phyloP scores from a whole-genome alignment of 2,113 vertebrate genomes.

The Microcebus murinus region DNA sequence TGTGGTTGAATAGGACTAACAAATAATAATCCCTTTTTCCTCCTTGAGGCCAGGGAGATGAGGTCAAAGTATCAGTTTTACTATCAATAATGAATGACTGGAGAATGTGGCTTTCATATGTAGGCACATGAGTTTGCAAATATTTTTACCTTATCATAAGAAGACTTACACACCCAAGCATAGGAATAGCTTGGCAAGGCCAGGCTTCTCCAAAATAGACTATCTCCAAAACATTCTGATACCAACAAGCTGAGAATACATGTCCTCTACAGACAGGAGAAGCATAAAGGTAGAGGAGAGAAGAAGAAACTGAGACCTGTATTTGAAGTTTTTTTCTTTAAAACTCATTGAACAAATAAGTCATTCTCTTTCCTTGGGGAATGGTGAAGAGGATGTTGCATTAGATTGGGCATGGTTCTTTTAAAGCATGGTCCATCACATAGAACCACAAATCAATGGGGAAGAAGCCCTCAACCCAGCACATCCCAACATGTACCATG shows the following conservation, averaged over 20 bases:
- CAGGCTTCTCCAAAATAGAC: not conserved
- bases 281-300: not conserved
- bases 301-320: not conserved
- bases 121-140: not conserved
- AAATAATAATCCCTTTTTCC: not conserved
- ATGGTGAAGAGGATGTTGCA: not conserved
- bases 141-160: not conserved
- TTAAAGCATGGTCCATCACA: not conserved
- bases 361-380: not conserved
- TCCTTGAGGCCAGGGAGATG: not conserved
- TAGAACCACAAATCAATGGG: not conserved
- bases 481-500: not conserved
- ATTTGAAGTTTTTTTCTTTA: not conserved
- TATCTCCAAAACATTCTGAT: not conserved
- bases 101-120: not conserved
- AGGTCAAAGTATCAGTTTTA: not conserved
- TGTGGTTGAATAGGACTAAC: not conserved
- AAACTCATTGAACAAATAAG: not conserved
- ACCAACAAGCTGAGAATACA: not conserved
- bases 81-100: not conserved
- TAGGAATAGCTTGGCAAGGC: not conserved
- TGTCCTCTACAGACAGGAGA: not conserved
- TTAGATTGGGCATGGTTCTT: not conserved
- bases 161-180: not conserved
- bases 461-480: not conserved